Evolutionary conservation across 2,797 vertebrate genomes (phyloP).

Genomic region (Poecile montanus): DNA sequence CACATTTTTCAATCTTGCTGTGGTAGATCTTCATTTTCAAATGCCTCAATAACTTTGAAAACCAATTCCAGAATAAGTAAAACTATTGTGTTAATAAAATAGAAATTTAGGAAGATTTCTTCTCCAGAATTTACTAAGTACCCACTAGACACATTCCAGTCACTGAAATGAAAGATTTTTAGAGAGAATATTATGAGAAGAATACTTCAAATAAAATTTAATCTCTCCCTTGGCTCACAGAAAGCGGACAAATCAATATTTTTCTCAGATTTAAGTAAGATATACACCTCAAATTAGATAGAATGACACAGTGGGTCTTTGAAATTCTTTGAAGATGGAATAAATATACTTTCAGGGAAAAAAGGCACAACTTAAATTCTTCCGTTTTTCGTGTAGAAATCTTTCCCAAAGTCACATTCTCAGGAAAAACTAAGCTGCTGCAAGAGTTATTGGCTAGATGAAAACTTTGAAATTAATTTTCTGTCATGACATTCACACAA

Average conservation of each 20-base stretch:
- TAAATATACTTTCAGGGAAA: not conserved
- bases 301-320: not conserved
- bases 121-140: not conserved
- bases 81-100: slow-evolving; percentile 5
- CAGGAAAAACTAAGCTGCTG: not conserved
- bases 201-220: slow-evolving; percentile 40
- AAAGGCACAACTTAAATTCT: not conserved
- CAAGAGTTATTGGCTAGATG: not conserved
- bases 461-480: slow-evolving; percentile 57
- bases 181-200: not conserved
- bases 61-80: not conserved
- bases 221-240: slow-evolving; percentile 13
- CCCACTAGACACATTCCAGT: not conserved
- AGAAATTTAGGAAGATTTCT: slow-evolving; percentile 12
- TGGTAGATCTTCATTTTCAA: not conserved
- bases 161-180: slow-evolving; percentile 18
- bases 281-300: not conserved
- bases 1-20: not conserved
- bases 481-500: slow-evolving; percentile 27
- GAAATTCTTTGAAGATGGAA: not conserved
- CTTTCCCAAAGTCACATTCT: not conserved
- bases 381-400: not conserved
- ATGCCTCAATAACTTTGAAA: slow-evolving; percentile 4
- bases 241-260: slow-evolving; percentile 20
- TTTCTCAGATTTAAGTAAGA: slow-evolving; percentile 26